phyloP scores from a whole-genome alignment of 2,888 invertebrate genomes.

The Abrostola triplasia region DNA sequence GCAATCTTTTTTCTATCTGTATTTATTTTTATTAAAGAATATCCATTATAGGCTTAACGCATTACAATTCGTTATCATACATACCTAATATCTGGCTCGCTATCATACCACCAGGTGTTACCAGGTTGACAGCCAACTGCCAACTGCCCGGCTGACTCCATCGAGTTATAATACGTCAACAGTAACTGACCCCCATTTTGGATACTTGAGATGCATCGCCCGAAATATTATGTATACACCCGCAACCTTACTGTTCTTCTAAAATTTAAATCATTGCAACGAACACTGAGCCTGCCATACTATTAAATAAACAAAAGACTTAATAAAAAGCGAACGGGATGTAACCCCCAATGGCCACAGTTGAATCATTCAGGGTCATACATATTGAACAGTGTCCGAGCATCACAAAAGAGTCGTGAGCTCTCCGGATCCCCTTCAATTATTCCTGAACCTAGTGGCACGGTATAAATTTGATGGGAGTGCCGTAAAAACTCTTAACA shows the following conservation, averaged over 20 bases:
- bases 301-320: slow-evolving; percentile 13
- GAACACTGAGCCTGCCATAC: background rate
- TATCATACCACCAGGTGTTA: no score
- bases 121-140: no score
- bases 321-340: slow-evolving; percentile 4
- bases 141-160: no score
- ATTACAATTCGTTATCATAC: no score
- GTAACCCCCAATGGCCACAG: slow-evolving; percentile 1
- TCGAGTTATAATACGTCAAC: no score
- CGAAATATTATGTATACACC: no score
- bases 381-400: slow-evolving; percentile 20
- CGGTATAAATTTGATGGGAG: slow-evolving; percentile 23
- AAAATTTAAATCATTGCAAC: background rate
- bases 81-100: no score
- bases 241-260: no score
- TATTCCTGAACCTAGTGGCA: slow-evolving; percentile 14
- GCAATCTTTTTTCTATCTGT: background rate
- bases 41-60: no score
- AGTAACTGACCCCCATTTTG: no score
- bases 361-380: background rate
- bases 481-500: slow-evolving; percentile 31
- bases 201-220: no score
- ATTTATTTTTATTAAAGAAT: background rate
- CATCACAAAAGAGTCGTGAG: slow-evolving; percentile 13
- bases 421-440: slow-evolving; percentile 25